A percentile compares a stretch with the other conserved stretches of the same genome.
phyloP scores from a whole-genome alignment of 2,797 vertebrate species.

The Gobio occitaniae region DNA sequence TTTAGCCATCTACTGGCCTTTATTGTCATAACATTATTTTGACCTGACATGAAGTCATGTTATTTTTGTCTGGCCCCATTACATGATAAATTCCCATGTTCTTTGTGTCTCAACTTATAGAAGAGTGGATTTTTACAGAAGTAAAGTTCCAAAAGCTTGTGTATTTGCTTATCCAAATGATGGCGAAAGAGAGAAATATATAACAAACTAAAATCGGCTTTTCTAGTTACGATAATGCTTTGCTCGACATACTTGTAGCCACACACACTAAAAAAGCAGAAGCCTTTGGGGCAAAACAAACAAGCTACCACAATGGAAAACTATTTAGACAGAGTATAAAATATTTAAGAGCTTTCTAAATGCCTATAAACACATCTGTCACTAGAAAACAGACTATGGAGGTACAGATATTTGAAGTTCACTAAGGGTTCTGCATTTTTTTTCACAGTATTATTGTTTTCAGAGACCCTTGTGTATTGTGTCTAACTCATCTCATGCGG shows the following conservation, averaged over 20 bases:
- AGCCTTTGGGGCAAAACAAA: not conserved
- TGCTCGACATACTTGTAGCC: not conserved
- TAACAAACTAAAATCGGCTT: not conserved
- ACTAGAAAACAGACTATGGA: conserved; percentile 6
- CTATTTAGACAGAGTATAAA: not conserved
- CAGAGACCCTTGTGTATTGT: conserved; percentile 38
- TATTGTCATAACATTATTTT: not conserved
- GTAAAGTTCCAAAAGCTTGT: not conserved
- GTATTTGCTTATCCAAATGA: not conserved
- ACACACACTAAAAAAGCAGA: not conserved
- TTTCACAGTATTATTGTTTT: conserved; percentile 36
- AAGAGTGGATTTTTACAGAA: not conserved
- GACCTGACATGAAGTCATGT: not conserved
- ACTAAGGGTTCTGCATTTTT: conserved; percentile 37
- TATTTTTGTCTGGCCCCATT: not conserved
- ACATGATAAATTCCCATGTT: not conserved
- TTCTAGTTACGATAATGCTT: not conserved
- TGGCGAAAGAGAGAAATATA: not conserved
- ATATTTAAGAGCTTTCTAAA: not conserved
- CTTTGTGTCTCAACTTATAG: not conserved
- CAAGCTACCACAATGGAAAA: not conserved
- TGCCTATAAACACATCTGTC: not conserved
- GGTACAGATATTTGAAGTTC: conserved; percentile 13
- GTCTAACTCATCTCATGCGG: conserved; percentile 37
- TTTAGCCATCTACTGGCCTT: not conserved